Base-by-base conservation (phyloP, 2,797 vertebrate genomes). In the Diceros bicornis region DNA sequence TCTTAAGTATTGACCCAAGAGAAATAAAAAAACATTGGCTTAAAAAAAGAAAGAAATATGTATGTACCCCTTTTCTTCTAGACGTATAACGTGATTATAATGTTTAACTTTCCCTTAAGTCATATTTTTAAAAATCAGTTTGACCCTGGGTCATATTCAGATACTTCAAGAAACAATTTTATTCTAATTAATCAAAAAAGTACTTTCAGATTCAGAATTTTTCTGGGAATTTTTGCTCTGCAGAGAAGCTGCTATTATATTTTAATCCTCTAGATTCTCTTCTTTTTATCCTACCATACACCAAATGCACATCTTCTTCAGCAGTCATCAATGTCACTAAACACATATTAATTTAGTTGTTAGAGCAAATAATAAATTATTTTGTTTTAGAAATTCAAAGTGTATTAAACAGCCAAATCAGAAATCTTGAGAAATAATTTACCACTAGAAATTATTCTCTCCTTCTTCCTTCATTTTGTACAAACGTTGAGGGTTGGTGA, bases 401-500 rank as follows among this genome's bases (percentile, higher is more conserved):
- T 77, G 16, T 57, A 87, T 77, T 69, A 59, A 89, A 96, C 89
- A 75, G 2, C 17, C 16, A 75, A 64, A 71, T 7, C 17, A 83
- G 89, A 82, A 96, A 90, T 4, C 57, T 94, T 89, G 57, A 52
- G 32, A 91, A 92, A 71, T 88, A 85, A 90, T 90, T 93, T 94
- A 20, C 8, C 57, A 1, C 57, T 92, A 44, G 13, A 77, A 84
- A 93, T 89, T 82, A 91, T 87, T 91, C 16, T 86, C 11, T 4
- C 32, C 13, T 12, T 57, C 66, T 50, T 57, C 2, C 9, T 95
- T 89, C 41, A 92, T 32, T 91, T 66, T 79, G 25, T 95, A 50
- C 37, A 93, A 44, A 68, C 14, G 74, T 7, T 62, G 44, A 79
- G 29, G 32, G 44, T 29, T 84, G 41, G 41, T 64, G 77, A 66